Conservation (phyloP, 2,888 invertebrate species). For the Leucophenga maculata region DNA sequence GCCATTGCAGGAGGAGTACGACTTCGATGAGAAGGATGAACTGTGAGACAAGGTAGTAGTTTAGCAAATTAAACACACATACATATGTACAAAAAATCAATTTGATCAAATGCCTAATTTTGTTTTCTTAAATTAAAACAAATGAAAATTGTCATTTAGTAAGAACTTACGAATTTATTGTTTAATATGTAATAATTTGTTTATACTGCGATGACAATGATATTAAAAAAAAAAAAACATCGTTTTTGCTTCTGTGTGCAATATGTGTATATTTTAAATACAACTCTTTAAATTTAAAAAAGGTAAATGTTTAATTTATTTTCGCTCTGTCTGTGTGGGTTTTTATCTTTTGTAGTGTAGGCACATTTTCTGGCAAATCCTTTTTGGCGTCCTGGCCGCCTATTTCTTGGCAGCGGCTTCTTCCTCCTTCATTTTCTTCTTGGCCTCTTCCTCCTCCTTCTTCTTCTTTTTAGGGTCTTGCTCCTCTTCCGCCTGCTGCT, state of each 20-base stretch:
- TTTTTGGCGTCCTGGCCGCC: too few relatives aligned
- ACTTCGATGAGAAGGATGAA: conserved; percentile 68
- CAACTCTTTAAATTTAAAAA: not conserved
- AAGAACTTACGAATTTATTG: not conserved
- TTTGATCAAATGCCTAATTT: not conserved
- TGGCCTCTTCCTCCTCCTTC: not conserved
- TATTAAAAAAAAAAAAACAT: not conserved
- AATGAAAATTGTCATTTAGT: conserved; percentile 14
- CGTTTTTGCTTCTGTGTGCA: conserved; percentile 16
- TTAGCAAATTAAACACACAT: too few relatives aligned
- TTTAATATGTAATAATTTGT: not conserved
- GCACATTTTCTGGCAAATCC: too few relatives aligned
- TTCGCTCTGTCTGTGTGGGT: too few relatives aligned
- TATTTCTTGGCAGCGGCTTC: not conserved
- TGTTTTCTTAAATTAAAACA: not conserved
- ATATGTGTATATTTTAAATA: not conserved
- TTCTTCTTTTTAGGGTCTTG: not conserved
- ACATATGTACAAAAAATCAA: not conserved
- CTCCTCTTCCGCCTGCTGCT: not conserved
- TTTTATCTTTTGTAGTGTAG: too few relatives aligned
- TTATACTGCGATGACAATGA: not conserved
- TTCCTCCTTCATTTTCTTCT: not conserved
- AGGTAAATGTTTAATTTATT: too few relatives aligned
- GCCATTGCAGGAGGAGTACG: conserved; percentile 68
- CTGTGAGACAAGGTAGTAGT: conserved; percentile 54